Evolutionary conservation across 2,797 vertebrate genomes (phyloP).

Genomic region (Bufotes viridis): DNA sequence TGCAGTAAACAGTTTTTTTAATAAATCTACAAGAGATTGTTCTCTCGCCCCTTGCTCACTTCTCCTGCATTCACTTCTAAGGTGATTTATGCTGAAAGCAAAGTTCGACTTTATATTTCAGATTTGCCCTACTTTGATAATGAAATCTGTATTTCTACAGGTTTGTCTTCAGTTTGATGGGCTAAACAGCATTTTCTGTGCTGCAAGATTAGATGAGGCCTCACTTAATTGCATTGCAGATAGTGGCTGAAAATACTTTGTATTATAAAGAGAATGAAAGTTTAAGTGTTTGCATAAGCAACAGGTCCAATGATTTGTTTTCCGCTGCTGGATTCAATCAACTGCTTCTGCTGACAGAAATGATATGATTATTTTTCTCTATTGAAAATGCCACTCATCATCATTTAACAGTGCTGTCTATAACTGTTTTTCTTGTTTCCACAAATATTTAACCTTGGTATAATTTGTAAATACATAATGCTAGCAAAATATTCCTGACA

Average conservation of each 20-base stretch:
- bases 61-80: too few species aligned
- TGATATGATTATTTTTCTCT: constrained; percentile 37
- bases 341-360: constrained; percentile 45
- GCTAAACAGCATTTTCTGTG: neutral
- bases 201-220: constrained; percentile 15
- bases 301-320: constrained; percentile 29
- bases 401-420: constrained; percentile 32
- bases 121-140: neutral
- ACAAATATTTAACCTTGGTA: constrained; percentile 33
- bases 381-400: constrained; percentile 37
- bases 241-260: constrained; percentile 15
- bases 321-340: constrained; percentile 28
- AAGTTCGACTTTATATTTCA: neutral
- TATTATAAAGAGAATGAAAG: constrained; percentile 17
- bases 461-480: constrained; percentile 22
- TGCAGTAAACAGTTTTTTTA: too few species aligned
- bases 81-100: too few species aligned
- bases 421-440: constrained; percentile 35
- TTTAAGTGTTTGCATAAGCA: constrained; percentile 34
- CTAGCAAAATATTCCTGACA: constrained; percentile 18
- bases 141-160: constrained; percentile 3
- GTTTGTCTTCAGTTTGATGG: neutral
- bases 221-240: constrained; percentile 25
- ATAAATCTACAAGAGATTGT: too few species aligned
- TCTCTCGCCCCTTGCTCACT: too few species aligned